Conservation (phyloP, 1,140 invertebrate genomes). For the Chelonus insularis region DNA sequence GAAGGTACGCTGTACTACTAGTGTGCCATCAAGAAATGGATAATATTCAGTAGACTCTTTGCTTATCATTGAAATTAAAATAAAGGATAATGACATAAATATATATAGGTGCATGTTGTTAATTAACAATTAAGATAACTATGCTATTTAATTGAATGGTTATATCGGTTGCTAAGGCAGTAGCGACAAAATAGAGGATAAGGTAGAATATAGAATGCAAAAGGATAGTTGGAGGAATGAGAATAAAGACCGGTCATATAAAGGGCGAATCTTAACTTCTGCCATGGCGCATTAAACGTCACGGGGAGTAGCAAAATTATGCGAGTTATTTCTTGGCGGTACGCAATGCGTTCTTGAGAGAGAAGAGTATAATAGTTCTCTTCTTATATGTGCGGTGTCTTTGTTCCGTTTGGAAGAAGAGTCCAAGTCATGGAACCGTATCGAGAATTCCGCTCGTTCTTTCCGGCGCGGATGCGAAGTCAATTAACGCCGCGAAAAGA, state of each 20-base stretch:
- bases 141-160: constrained; percentile 49
- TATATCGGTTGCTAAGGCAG: neutral
- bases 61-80: constrained; percentile 40
- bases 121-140: constrained; percentile 54
- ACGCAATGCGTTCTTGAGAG: neutral
- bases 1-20: neutral
- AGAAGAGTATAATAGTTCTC: neutral
- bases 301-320: constrained; percentile 47
- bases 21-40: neutral
- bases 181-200: neutral
- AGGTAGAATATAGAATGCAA: neutral
- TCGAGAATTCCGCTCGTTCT: constrained; percentile 27
- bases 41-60: neutral
- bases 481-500: constrained; percentile 28
- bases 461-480: constrained; percentile 29
- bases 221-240: neutral
- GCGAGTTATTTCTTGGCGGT: constrained; percentile 25
- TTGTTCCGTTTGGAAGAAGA: constrained; percentile 24
- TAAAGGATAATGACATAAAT: constrained; percentile 47
- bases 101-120: constrained; percentile 50
- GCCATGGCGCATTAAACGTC: constrained; percentile 38
- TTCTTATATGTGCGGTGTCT: constrained; percentile 11
- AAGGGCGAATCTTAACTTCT: constrained; percentile 11
- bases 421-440: constrained; percentile 27
- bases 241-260: constrained; percentile 14